These are phyloP conservation scores for Sciaenops ocellatus DNA, from an alignment of 2,797 vertebrate genomes.

Conservation along the genomic window DNA sequence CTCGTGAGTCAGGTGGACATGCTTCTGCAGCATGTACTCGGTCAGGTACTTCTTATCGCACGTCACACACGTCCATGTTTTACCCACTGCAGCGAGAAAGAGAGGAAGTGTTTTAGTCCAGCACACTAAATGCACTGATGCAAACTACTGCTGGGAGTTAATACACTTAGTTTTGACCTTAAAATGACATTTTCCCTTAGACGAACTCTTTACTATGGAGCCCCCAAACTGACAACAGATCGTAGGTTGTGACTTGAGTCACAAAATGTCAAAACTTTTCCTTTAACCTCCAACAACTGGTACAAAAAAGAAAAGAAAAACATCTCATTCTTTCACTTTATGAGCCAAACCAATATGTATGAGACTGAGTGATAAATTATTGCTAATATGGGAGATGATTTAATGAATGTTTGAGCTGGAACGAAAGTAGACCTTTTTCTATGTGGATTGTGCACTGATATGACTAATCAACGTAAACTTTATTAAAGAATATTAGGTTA, in stretches of 20 bases:
- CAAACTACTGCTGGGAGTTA: neutral
- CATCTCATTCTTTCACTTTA: too few relatives aligned
- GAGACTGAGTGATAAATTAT: too few relatives aligned
- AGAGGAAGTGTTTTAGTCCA: neutral
- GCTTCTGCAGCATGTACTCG: constrained; percentile 99
- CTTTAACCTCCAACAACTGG: too few relatives aligned
- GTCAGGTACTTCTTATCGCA: constrained; percentile 99
- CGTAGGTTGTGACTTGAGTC: neutral
- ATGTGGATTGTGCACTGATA: too few relatives aligned
- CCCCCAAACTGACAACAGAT: neutral
- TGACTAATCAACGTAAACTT: too few relatives aligned
- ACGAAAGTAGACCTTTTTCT: too few relatives aligned
- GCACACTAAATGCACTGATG: neutral
- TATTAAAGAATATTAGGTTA: too few relatives aligned
- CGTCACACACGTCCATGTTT: constrained; percentile 95
- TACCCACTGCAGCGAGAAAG: constrained; percentile 88
- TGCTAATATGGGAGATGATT: too few relatives aligned
- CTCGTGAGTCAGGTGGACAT: constrained; percentile 97
- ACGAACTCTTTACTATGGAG: neutral
- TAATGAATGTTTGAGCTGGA: too few relatives aligned
- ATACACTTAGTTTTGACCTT: neutral
- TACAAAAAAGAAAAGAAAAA: too few relatives aligned
- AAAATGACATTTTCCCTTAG: neutral
- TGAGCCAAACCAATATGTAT: too few relatives aligned
- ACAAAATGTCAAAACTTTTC: too few relatives aligned